A percentile compares a stretch with the other conserved stretches of the same genome.
Conservation (phyloP, 2,113 vertebrate genomes). For the Sapayoa aenigma region DNA sequence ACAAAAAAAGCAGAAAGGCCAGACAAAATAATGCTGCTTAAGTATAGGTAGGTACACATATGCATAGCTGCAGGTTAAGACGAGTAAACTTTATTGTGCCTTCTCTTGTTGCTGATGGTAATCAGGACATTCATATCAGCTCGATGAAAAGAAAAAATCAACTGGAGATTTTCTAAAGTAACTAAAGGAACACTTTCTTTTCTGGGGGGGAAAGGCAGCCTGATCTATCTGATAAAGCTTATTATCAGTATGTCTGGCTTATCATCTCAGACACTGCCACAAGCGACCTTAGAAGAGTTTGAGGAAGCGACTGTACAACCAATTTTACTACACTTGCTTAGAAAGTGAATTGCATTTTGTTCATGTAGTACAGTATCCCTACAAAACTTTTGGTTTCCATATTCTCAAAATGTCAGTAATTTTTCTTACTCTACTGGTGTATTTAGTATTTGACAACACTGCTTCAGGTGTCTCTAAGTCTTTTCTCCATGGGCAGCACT, state of each 20-base stretch:
- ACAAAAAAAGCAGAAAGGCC: background rate
- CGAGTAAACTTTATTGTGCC: conserved; percentile 43
- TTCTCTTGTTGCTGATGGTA: conserved; percentile 34
- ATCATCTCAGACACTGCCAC: background rate
- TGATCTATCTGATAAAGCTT: background rate
- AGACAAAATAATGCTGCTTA: conserved; percentile 8
- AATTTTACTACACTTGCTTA: background rate
- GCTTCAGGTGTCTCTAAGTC: background rate
- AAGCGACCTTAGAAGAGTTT: background rate
- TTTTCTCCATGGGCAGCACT: background rate
- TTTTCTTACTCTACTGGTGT: background rate
- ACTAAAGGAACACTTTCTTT: background rate
- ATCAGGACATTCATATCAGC: conserved; percentile 9
- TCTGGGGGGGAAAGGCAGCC: background rate
- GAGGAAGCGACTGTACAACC: background rate
- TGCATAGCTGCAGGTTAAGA: conserved; percentile 33
- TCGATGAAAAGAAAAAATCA: background rate
- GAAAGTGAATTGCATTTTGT: background rate
- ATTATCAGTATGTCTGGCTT: conserved; percentile 18
- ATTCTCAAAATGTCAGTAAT: background rate
- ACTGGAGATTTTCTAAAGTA: background rate
- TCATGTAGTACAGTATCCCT: background rate
- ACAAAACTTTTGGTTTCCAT: background rate
- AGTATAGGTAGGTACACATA: background rate
- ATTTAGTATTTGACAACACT: background rate